Evolutionary conservation across 2,888 invertebrate species (phyloP).

Genomic region (Pantelozetes paolii): DNA sequence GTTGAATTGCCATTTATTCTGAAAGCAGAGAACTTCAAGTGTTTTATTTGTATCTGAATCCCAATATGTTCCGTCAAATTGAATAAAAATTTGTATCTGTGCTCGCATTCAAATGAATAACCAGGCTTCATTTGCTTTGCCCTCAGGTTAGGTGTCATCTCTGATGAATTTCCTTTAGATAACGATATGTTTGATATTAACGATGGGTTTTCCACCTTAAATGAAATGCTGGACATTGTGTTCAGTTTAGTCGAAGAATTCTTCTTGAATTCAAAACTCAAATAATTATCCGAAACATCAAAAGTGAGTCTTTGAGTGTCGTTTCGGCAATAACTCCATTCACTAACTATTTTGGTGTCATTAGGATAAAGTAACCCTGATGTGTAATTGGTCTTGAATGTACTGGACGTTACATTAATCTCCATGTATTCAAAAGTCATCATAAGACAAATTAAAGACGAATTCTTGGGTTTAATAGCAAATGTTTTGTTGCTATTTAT

Average conservation of each 20-base stretch:
- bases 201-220: not conserved
- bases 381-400: too few species aligned
- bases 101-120: not conserved
- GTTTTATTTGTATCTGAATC: not conserved
- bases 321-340: not conserved
- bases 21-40: constrained; percentile 17
- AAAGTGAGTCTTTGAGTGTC: not conserved
- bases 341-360: not conserved
- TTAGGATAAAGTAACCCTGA: too few species aligned
- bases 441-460: not conserved
- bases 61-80: not conserved
- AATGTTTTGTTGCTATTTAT: not conserved
- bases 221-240: not conserved
- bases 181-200: too few species aligned
- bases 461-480: constrained; percentile 8
- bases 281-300: not conserved
- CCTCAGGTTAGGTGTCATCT: not conserved
- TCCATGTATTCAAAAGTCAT: not conserved
- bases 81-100: not conserved
- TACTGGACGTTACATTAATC: not conserved
- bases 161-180: too few species aligned
- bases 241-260: not conserved
- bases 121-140: not conserved
- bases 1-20: not conserved
- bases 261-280: not conserved